Conservation (phyloP, 2,888 invertebrate genomes). For the Drosophila antonietae region DNA sequence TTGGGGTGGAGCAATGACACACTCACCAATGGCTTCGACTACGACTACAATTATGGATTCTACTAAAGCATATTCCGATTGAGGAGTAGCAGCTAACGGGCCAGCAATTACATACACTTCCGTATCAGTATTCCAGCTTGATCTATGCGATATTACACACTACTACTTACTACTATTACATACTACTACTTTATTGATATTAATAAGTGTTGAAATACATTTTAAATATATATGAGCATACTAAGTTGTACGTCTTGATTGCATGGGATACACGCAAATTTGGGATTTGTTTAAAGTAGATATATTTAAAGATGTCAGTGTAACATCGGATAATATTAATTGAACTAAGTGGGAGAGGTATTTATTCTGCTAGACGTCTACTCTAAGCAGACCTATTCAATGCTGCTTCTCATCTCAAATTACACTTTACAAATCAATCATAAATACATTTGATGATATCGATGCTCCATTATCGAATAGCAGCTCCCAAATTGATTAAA, state of each 20-base stretch:
- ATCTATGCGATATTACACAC: neutral
- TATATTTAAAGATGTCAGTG: no score
- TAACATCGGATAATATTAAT: no score
- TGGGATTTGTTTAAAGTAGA: no score
- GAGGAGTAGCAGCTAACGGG: neutral
- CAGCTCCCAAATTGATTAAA: no score
- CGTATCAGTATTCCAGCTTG: neutral
- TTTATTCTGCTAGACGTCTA: no score
- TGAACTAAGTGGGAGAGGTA: no score
- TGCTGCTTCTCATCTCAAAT: no score
- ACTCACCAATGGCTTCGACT: constrained; percentile 24
- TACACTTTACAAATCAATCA: no score
- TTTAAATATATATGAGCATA: neutral
- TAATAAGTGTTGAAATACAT: neutral
- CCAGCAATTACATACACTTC: neutral
- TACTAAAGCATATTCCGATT: constrained; percentile 5
- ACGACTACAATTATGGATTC: constrained; percentile 29
- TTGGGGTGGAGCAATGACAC: constrained; percentile 65
- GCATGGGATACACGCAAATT: neutral
- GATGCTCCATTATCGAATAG: no score
- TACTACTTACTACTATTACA: neutral
- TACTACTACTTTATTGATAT: neutral
- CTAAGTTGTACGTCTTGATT: neutral
- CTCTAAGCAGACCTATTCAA: no score
- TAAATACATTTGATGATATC: no score